Evolutionary conservation across 2,797 vertebrate species (phyloP), one percentile per base, ranked within the genome.

Genomic region (Spinus pinus): DNA sequence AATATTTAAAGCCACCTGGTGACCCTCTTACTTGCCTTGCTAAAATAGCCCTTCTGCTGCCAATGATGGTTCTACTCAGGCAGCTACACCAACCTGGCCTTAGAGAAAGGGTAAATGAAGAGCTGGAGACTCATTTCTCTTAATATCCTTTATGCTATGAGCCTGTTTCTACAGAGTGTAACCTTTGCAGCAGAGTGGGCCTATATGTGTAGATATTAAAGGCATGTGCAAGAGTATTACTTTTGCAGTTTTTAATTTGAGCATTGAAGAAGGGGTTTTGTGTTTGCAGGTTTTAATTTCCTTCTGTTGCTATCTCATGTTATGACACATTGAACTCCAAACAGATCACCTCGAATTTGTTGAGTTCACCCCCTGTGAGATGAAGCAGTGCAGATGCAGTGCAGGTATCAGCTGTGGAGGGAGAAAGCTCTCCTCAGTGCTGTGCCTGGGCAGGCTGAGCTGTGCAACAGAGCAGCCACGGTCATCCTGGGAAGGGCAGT

Each of bases 381-480:
- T 14, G 53, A 39, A 33, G 54, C 60, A 77, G 14, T 13, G 27
- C 9, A 13, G 64, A 18, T 7, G 31, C 18, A 60, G 50, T 3
- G 47, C 61, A 66, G 42, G 51, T 14, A 51, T 17, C 27, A 22
- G 72, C 47, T 23, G 31, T 20, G 22, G 31, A 57, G 20, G 50
- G 18, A 69, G 41, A 37, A 28, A 33, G 24, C 30, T 28, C n/a
- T 58, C 23, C 47, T 15, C 41, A 15, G 30, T 6, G 35, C 49
- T 67, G 64, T 41, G 56, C 39, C 39, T 53, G 33, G 51, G 30
- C 8, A 44, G 47, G 9, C 49, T 61, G 75, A 25, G 9, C 37
- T 35, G 31, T 39, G 23, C 2, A 31, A 44, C 75, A 66, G 13
- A 57, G 35, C 39, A 37, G 7, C 44, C 1, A 2, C 1, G 0